Percentiles rank a stretch among this genome's conserved stretches.
Evolutionary conservation across 2,888 invertebrate genomes (phyloP).

Genomic region (Phaonia tiefii): DNA sequence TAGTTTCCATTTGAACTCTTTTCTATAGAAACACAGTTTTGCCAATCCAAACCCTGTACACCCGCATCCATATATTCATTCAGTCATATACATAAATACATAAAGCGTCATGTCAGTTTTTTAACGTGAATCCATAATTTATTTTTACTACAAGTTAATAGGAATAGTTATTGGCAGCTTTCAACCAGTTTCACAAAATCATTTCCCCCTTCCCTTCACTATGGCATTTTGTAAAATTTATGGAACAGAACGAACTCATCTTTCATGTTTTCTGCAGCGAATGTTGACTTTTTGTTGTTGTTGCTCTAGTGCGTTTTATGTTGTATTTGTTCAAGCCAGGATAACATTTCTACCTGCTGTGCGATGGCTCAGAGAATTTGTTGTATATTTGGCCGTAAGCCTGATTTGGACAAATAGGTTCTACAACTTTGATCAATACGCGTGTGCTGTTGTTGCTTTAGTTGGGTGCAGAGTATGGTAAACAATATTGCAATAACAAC

Average conservation of each 20-base stretch:
- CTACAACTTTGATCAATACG: slow-evolving; percentile 57
- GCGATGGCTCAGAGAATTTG: slow-evolving; percentile 63
- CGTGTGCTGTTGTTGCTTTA: background rate
- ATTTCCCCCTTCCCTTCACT: background rate
- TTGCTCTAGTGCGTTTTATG: background rate
- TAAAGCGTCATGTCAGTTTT: slow-evolving; percentile 12
- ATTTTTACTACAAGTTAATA: slow-evolving; percentile 52
- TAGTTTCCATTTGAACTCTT: too few species aligned
- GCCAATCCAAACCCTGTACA: too few species aligned
- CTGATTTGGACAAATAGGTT: slow-evolving; percentile 66
- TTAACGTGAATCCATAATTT: slow-evolving; percentile 34
- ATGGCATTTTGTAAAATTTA: slow-evolving; percentile 59
- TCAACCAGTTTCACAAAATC: slow-evolving; percentile 60
- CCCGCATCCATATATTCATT: slow-evolving; percentile 4
- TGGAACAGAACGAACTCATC: slow-evolving; percentile 66
- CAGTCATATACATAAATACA: background rate
- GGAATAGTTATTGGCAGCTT: slow-evolving; percentile 66
- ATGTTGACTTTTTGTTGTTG: background rate
- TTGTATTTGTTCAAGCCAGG: slow-evolving; percentile 69
- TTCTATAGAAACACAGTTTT: background rate
- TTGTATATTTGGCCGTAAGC: slow-evolving; percentile 67
- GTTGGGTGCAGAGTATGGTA: slow-evolving; percentile 48
- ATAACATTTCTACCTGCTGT: slow-evolving; percentile 71
- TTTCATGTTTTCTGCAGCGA: slow-evolving; percentile 61
- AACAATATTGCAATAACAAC: slow-evolving; percentile 19